Conservation (phyloP, 2,797 vertebrate genomes). For the Characodon lateralis region DNA sequence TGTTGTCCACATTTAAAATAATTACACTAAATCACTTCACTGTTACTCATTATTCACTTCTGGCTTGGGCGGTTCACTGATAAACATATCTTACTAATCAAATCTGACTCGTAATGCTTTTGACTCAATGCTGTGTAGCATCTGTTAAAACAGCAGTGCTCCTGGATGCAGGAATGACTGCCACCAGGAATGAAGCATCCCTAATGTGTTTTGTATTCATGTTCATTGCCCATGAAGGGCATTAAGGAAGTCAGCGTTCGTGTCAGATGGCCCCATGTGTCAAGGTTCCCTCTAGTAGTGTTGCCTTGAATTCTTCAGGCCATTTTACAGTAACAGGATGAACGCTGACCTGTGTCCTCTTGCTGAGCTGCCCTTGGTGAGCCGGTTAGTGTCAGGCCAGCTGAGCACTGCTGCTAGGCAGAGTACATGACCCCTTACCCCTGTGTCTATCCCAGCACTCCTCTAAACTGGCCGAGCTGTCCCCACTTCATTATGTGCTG, state of each 20-base stretch:
- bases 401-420: constrained; percentile 56
- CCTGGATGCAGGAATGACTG: constrained; percentile 35
- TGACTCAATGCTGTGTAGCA: constrained; percentile 32
- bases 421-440: constrained; percentile 49
- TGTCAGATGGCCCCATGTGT: constrained; percentile 68
- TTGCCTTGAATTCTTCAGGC: constrained; percentile 62
- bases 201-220: constrained; percentile 50
- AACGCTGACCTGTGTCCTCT: constrained; percentile 72
- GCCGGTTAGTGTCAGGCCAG: constrained; percentile 51
- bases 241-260: constrained; percentile 50
- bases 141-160: constrained; percentile 42
- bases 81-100: constrained; percentile 1
- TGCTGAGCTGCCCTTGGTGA: constrained; percentile 61
- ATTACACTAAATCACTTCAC: neutral
- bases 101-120: constrained; percentile 10
- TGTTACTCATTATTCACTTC: neutral
- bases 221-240: constrained; percentile 69
- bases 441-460: constrained; percentile 38
- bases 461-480: constrained; percentile 66
- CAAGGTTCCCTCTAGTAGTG: constrained; percentile 61
- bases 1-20: neutral
- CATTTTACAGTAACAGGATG: constrained; percentile 69
- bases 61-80: neutral
- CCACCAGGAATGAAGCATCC: constrained; percentile 40
- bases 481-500: constrained; percentile 69